phyloP scores from a whole-genome alignment of 2,113 vertebrate genomes.

The Typhlomys cinereus region DNA sequence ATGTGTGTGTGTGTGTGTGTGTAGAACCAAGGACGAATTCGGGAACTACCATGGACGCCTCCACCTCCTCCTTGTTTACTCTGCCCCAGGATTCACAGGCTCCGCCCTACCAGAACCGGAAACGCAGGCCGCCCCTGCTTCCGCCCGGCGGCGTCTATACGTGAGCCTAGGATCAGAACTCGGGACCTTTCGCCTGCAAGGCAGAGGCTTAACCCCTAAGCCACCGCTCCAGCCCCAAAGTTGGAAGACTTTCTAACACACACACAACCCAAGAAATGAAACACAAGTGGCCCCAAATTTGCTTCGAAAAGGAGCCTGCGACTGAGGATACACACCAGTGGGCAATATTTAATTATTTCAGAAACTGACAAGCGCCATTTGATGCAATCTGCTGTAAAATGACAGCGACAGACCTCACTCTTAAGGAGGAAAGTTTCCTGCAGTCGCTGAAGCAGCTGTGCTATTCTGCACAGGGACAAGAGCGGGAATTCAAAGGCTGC shows the following conservation, averaged over 20 bases:
- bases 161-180: too few relatives aligned
- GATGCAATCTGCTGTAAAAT: constrained; percentile 52
- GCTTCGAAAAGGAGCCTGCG: constrained; percentile 31
- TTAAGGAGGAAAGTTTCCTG: constrained; percentile 53
- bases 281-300: neutral
- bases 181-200: too few relatives aligned
- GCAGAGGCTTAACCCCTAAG: too few relatives aligned
- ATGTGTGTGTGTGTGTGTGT: too few relatives aligned
- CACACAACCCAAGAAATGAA: neutral
- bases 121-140: too few relatives aligned
- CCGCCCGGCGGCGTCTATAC: too few relatives aligned
- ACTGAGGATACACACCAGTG: neutral
- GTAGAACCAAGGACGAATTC: too few relatives aligned
- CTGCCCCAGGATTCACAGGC: too few relatives aligned
- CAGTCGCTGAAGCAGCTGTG: constrained; percentile 53
- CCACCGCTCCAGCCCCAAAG: too few relatives aligned
- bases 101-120: too few relatives aligned
- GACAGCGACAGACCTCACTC: constrained; percentile 47
- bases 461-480: constrained; percentile 51
- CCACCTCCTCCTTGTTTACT: too few relatives aligned
- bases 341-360: constrained; percentile 59
- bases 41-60: too few relatives aligned
- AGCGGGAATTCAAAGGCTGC: constrained; percentile 59
- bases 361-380: constrained; percentile 55
- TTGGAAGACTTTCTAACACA: neutral